Conservation (phyloP, 2,888 invertebrate species). For the Leucophenga montana region DNA sequence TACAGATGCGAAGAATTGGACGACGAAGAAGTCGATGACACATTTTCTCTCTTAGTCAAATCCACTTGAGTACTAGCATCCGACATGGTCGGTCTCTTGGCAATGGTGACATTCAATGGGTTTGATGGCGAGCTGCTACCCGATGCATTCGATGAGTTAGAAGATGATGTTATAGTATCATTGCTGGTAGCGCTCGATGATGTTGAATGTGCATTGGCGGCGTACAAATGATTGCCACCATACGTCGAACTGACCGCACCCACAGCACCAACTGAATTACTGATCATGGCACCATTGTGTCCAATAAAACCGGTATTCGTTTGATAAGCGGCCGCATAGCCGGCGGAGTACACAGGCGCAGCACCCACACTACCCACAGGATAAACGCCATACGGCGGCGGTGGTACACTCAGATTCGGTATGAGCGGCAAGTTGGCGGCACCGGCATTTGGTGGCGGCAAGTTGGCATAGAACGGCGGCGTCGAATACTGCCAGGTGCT, state of each 20-base stretch:
- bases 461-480: background rate
- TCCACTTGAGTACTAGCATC: constrained; percentile 51
- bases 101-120: constrained; percentile 48
- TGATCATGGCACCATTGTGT: background rate
- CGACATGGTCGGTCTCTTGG: constrained; percentile 46
- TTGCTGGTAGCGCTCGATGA: constrained; percentile 23
- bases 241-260: background rate
- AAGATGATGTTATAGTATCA: background rate
- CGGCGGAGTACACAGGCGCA: background rate
- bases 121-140: constrained; percentile 54
- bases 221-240: constrained; percentile 2
- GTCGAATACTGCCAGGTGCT: constrained; percentile 17
- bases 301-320: constrained; percentile 15
- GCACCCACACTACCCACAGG: background rate
- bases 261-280: constrained; percentile 8
- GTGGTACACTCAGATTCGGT: constrained; percentile 15
- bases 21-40: background rate
- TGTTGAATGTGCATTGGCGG: constrained; percentile 5
- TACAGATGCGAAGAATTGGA: constrained; percentile 28
- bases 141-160: constrained; percentile 55
- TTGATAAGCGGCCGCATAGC: constrained; percentile 9
- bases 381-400: constrained; percentile 13
- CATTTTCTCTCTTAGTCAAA: constrained; percentile 42
- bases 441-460: background rate
- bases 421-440: background rate